Percentiles rank a stretch among this genome's conserved stretches.
phyloP scores from a whole-genome alignment of 1,140 invertebrate species.

The Pseudachorutes palmiensis region DNA sequence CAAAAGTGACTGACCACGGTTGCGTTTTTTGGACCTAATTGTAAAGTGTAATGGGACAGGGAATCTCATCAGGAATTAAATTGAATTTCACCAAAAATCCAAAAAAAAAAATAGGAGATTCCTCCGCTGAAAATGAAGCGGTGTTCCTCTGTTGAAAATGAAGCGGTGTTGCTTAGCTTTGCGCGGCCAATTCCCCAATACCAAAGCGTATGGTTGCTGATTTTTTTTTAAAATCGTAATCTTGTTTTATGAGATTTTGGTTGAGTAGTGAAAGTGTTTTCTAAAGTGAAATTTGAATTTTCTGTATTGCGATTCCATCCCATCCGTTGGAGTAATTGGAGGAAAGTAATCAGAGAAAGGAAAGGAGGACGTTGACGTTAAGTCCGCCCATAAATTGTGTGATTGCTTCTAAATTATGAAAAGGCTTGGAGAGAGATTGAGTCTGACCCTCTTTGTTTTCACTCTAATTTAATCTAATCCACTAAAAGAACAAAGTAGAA shows the following conservation, averaged over 20 bases:
- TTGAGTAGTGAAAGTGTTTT: background rate
- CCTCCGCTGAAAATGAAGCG: no score
- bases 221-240: no score
- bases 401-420: constrained; percentile 38
- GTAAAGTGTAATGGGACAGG: no score
- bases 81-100: background rate
- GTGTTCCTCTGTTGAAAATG: no score
- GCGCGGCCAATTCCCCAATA: no score
- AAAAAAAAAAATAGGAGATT: no score
- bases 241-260: background rate
- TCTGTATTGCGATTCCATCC: background rate
- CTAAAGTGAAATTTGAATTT: background rate
- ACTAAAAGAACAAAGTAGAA: constrained; percentile 8
- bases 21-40: no score
- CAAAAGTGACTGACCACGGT: background rate
- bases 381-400: constrained; percentile 32
- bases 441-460: constrained; percentile 20
- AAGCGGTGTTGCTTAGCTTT: no score
- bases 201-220: no score
- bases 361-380: background rate
- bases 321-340: no score
- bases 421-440: constrained; percentile 35
- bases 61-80: background rate
- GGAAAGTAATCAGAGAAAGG: background rate
- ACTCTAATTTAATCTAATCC: constrained; percentile 7